Evolutionary conservation across 2,888 invertebrate species (phyloP).

Genomic region (Callimorpha dominula): DNA sequence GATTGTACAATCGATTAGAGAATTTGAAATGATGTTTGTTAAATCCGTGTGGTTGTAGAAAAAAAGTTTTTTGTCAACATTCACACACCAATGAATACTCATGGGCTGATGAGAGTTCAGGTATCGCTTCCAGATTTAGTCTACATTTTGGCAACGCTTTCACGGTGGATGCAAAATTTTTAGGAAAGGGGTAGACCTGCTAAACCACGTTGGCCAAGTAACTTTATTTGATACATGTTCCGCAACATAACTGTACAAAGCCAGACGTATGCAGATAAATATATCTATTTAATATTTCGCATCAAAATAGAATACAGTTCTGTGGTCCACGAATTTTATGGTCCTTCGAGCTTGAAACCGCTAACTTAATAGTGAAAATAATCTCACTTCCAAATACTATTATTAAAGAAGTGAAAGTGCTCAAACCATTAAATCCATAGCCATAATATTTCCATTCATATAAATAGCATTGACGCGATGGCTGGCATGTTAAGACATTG

Average conservation of each 20-base stretch:
- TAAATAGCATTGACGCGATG: background rate
- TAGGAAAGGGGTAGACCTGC: too few species aligned
- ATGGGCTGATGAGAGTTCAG: too few species aligned
- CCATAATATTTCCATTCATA: background rate
- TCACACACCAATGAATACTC: too few species aligned
- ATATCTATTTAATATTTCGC: background rate
- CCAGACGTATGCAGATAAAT: background rate
- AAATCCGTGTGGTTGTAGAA: too few species aligned
- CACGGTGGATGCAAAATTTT: too few species aligned
- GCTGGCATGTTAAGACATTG: background rate
- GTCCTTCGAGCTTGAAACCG: background rate
- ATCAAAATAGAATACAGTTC: background rate
- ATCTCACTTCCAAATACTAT: conserved; percentile 9
- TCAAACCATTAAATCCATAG: conserved; percentile 5
- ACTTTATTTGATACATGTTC: background rate
- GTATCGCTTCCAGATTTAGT: too few species aligned
- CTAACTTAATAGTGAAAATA: conserved; percentile 1
- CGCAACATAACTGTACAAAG: background rate
- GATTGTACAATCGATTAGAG: too few species aligned
- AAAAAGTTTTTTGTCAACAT: too few species aligned
- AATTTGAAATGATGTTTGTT: too few species aligned
- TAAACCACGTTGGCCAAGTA: too few species aligned
- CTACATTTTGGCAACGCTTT: too few species aligned
- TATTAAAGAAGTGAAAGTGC: conserved; percentile 15
- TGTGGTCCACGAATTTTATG: background rate